Conservation (phyloP, 2,888 invertebrate species). For the Unio pictorum region DNA sequence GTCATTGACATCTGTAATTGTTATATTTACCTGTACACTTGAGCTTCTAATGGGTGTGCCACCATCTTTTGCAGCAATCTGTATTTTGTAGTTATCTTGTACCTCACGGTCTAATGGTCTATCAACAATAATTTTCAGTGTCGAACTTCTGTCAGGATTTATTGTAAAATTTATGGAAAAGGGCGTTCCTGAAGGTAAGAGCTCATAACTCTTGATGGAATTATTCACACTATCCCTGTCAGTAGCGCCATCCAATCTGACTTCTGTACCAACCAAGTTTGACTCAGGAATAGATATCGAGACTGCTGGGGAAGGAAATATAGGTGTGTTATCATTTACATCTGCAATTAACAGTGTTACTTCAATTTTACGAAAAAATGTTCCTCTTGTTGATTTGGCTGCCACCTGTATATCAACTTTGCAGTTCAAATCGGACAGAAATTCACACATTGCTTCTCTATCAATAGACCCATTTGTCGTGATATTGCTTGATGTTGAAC, state of each 20-base stretch:
- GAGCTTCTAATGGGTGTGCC: slow-evolving; percentile 46
- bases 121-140: slow-evolving; percentile 46
- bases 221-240: slow-evolving; percentile 51
- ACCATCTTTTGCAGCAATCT: slow-evolving; percentile 53
- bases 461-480: slow-evolving; percentile 36
- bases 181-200: slow-evolving; percentile 44
- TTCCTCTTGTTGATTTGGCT: slow-evolving; percentile 45
- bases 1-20: slow-evolving; percentile 58
- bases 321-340: slow-evolving; percentile 64
- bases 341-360: slow-evolving; percentile 57
- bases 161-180: slow-evolving; percentile 42
- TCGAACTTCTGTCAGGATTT: slow-evolving; percentile 41
- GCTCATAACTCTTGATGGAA: slow-evolving; percentile 45
- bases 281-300: slow-evolving; percentile 48
- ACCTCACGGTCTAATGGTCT: slow-evolving; percentile 53
- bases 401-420: slow-evolving; percentile 46
- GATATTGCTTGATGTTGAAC: slow-evolving; percentile 27
- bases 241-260: slow-evolving; percentile 43
- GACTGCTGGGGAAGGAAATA: slow-evolving; percentile 41
- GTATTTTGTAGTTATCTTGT: slow-evolving; percentile 43
- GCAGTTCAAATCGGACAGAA: slow-evolving; percentile 36
- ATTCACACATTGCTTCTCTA: slow-evolving; percentile 51
- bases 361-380: slow-evolving; percentile 53
- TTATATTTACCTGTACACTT: slow-evolving; percentile 41
- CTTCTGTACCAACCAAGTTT: slow-evolving; percentile 38